Percentiles rank a stretch among this genome's conserved stretches.
phyloP scores from a whole-genome alignment of 2,113 vertebrate genomes.

The Rallus limicola region DNA sequence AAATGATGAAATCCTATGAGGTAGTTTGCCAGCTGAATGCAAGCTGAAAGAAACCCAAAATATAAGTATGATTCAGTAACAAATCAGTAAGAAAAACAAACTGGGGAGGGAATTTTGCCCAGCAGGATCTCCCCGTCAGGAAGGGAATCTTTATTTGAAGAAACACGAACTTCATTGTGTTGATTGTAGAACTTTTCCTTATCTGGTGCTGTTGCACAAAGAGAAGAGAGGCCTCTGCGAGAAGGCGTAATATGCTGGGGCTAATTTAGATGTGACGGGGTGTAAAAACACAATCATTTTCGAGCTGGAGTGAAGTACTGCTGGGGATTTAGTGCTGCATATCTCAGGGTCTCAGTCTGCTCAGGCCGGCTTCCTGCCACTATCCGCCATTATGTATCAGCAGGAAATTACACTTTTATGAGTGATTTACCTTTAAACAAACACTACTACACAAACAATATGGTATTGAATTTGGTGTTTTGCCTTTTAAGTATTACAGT shows the following conservation, averaged over 20 bases:
- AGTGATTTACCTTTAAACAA: constrained; percentile 94
- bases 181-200: neutral
- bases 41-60: neutral
- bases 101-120: constrained; percentile 4
- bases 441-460: constrained; percentile 90
- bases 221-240: neutral
- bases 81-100: neutral
- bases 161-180: neutral
- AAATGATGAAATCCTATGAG: neutral
- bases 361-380: constrained; percentile 81
- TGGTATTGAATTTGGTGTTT: constrained; percentile 82
- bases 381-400: constrained; percentile 81
- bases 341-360: constrained; percentile 83
- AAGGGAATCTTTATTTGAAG: constrained; percentile 10
- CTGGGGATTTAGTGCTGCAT: constrained; percentile 26
- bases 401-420: constrained; percentile 91
- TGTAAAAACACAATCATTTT: constrained; percentile 40
- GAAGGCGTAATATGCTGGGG: neutral
- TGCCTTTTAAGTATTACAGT: constrained; percentile 81
- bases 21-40: neutral
- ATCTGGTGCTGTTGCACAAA: neutral
- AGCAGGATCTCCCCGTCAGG: neutral
- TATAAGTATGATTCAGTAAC: neutral
- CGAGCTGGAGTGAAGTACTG: constrained; percentile 18
- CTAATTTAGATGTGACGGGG: constrained; percentile 29